phyloP scores from a whole-genome alignment of 1,140 invertebrate species.

The Trissolcus basalis region DNA sequence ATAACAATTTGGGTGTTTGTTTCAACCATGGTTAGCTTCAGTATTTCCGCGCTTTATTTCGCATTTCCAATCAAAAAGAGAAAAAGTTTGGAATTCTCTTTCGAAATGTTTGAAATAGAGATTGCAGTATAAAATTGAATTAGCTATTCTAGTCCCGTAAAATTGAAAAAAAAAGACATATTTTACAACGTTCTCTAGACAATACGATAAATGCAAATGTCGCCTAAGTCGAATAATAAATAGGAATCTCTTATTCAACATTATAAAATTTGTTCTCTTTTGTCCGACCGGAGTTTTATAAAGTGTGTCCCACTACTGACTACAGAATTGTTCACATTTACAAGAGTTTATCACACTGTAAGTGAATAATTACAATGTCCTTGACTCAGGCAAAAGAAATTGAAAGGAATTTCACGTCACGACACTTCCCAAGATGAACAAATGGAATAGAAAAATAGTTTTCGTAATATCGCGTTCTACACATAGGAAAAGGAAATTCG shows the following conservation, averaged over 20 bases:
- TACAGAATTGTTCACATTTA: constrained; percentile 1
- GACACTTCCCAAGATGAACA: not conserved
- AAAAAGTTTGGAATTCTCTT: not conserved
- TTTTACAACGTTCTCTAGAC: not conserved
- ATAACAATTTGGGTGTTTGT: too few relatives aligned
- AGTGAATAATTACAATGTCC: constrained; percentile 1
- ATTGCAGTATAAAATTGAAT: constrained; percentile 2
- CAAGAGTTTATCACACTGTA: not conserved
- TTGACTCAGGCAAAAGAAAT: not conserved
- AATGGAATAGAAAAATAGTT: constrained; percentile 3
- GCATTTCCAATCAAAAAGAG: not conserved
- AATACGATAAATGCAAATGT: not conserved
- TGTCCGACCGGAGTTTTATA: not conserved
- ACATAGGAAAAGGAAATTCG: not conserved
- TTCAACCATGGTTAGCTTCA: too few relatives aligned
- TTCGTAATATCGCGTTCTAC: not conserved
- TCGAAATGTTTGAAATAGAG: not conserved
- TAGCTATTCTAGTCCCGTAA: constrained; percentile 1
- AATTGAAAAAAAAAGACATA: not conserved
- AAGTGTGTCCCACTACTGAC: not conserved
- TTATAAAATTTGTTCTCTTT: not conserved
- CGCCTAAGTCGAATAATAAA: not conserved
- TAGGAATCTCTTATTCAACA: not conserved
- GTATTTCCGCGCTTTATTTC: not conserved
- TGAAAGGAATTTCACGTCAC: not conserved